phyloP scores from a whole-genome alignment of 2,113 vertebrate genomes.

The Smithornis capensis region DNA sequence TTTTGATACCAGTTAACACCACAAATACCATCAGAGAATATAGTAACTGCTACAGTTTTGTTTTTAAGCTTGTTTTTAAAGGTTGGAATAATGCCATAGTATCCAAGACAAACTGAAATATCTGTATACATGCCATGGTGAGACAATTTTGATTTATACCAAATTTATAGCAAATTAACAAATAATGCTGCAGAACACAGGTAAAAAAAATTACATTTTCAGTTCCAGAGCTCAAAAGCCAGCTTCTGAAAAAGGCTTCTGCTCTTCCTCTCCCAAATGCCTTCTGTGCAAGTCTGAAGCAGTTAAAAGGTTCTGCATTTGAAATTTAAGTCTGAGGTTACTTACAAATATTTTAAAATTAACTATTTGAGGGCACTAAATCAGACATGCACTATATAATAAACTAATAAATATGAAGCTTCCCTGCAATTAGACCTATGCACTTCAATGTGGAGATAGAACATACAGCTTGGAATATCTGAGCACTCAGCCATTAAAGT shows the following conservation, averaged over 20 bases:
- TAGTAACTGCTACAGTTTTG: not conserved
- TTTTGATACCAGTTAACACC: not conserved
- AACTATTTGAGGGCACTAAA: not conserved
- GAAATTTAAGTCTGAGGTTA: not conserved
- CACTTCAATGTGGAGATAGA: not conserved
- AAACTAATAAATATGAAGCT: not conserved
- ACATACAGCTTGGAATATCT: not conserved
- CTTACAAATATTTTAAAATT: not conserved
- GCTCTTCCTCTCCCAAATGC: not conserved
- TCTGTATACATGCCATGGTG: not conserved
- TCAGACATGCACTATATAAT: not conserved
- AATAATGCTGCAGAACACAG: not conserved
- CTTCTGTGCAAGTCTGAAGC: not conserved
- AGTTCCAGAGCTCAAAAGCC: not conserved
- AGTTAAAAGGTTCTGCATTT: not conserved
- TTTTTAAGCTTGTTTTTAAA: not conserved
- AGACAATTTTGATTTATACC: not conserved
- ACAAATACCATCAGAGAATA: not conserved
- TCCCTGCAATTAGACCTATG: not conserved
- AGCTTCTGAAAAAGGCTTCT: not conserved
- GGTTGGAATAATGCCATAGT: not conserved
- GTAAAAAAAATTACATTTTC: not conserved
- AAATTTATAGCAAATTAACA: not conserved
- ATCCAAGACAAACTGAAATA: not conserved
- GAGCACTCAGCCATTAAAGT: not conserved